Conservation (phyloP, 2,113 vertebrate species). For the Phaethon lepturus region DNA sequence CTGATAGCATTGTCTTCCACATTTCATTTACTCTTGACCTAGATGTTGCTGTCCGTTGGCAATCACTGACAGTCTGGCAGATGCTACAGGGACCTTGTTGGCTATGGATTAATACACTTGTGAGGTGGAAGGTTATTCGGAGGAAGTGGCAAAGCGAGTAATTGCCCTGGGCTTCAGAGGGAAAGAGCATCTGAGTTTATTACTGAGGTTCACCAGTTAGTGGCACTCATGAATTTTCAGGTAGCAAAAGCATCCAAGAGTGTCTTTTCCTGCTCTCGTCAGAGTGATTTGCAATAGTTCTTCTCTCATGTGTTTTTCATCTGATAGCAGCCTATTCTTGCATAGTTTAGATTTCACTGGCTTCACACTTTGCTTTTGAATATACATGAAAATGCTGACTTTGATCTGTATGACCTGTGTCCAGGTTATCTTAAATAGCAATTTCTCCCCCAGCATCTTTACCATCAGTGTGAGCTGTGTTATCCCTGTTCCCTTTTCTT, state of each 20-base stretch:
- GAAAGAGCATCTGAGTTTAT: not conserved
- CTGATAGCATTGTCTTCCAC: not conserved
- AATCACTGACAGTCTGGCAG: not conserved
- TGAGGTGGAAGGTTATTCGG: not conserved
- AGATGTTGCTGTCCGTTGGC: not conserved
- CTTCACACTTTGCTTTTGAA: not conserved
- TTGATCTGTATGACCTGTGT: not conserved
- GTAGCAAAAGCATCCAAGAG: not conserved
- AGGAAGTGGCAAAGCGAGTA: not conserved
- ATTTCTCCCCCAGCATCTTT: not conserved
- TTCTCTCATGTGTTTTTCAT: not conserved
- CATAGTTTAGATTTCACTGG: not conserved
- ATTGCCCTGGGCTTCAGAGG: not conserved
- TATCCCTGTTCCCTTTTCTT: not conserved
- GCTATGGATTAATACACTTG: not conserved
- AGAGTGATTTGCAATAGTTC: not conserved
- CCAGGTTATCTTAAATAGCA: not conserved
- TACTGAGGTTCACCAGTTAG: not conserved
- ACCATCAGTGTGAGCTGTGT: not conserved
- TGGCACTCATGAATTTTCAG: slow-evolving; percentile 11
- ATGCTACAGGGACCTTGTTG: not conserved
- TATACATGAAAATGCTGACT: not conserved
- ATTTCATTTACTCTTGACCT: not conserved
- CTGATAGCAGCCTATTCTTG: not conserved
- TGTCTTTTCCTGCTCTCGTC: not conserved